A percentile compares a stretch with the other conserved stretches of the same genome.
Conservation (phyloP, 1,140 invertebrate genomes). For the Drosophila trapezifrons region DNA sequence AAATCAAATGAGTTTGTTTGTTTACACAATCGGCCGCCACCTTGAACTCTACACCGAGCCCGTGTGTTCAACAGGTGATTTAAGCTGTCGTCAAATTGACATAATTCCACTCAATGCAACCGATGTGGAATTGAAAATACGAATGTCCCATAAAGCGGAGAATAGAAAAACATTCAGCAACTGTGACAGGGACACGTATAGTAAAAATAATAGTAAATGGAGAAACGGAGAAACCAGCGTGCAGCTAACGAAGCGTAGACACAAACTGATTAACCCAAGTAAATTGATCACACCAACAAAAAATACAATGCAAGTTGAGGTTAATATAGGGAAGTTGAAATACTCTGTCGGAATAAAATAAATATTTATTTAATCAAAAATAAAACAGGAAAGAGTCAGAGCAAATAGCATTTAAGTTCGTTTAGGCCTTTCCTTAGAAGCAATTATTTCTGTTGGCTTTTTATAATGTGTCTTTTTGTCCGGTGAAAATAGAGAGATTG, state of each 20-base stretch:
- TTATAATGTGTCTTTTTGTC: no score
- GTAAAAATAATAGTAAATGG: slow-evolving; percentile 16
- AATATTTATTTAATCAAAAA: not conserved
- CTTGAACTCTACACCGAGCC: slow-evolving; percentile 35
- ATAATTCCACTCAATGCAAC: slow-evolving; percentile 44
- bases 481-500: no score
- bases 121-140: slow-evolving; percentile 32
- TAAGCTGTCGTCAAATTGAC: slow-evolving; percentile 36
- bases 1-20: slow-evolving; percentile 20
- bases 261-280: slow-evolving; percentile 61
- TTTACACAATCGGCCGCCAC: slow-evolving; percentile 23
- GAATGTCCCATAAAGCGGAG: slow-evolving; percentile 30
- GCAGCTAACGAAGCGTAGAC: slow-evolving; percentile 71
- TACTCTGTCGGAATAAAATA: not conserved
- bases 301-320: not conserved
- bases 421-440: no score
- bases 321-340: not conserved
- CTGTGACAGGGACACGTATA: slow-evolving; percentile 41
- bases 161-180: slow-evolving; percentile 41
- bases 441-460: no score
- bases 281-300: slow-evolving; percentile 24
- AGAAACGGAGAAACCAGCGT: slow-evolving; percentile 49
- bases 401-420: no score
- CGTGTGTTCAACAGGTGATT: slow-evolving; percentile 33
- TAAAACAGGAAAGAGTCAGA: no score